phyloP scores from a whole-genome alignment of 2,888 invertebrate genomes.

The Epinotia brunnichana region DNA sequence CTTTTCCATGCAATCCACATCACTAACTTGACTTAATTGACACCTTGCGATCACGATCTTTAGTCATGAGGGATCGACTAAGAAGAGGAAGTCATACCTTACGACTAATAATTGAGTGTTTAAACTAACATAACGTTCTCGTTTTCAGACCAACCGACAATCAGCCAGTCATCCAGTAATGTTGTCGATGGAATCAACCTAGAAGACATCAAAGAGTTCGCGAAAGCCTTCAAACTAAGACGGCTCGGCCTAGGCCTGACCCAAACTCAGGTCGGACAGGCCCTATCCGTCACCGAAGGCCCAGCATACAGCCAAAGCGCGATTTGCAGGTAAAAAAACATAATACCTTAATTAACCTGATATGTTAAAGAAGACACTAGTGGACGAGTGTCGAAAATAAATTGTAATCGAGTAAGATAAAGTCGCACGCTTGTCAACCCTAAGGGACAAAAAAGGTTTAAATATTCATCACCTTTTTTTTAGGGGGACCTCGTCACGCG shows the following conservation, averaged over 20 bases:
- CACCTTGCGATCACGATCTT: too few relatives aligned
- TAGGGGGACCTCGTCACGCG: constrained; percentile 64
- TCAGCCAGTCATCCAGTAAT: constrained; percentile 96
- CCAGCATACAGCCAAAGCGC: constrained; percentile 99
- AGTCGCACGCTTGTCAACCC: constrained; percentile 76
- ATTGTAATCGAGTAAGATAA: constrained; percentile 55
- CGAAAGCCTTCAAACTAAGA: constrained; percentile 97
- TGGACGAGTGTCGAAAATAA: constrained; percentile 26
- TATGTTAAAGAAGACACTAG: constrained; percentile 33
- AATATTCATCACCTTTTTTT: constrained; percentile 56
- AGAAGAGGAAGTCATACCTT: too few relatives aligned
- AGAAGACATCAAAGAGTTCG: constrained; percentile 99
- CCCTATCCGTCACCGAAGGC: constrained; percentile 97
- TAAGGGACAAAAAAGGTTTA: constrained; percentile 55
- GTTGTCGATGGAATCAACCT: constrained; percentile 98
- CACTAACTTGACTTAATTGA: too few relatives aligned
- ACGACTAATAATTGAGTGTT: too few relatives aligned
- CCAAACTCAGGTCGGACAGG: constrained; percentile 99
- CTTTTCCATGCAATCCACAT: too few relatives aligned
- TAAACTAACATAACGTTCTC: background rate
- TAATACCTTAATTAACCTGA: constrained; percentile 23
- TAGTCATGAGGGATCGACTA: too few relatives aligned
- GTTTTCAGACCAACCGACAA: constrained; percentile 92
- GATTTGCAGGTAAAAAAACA: constrained; percentile 94
- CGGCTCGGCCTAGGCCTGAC: constrained; percentile 96